A percentile compares a stretch with the other conserved stretches of the same genome.
Evolutionary conservation across 2,888 invertebrate species (phyloP).

Genomic region (Gandaritis pyraliata): DNA sequence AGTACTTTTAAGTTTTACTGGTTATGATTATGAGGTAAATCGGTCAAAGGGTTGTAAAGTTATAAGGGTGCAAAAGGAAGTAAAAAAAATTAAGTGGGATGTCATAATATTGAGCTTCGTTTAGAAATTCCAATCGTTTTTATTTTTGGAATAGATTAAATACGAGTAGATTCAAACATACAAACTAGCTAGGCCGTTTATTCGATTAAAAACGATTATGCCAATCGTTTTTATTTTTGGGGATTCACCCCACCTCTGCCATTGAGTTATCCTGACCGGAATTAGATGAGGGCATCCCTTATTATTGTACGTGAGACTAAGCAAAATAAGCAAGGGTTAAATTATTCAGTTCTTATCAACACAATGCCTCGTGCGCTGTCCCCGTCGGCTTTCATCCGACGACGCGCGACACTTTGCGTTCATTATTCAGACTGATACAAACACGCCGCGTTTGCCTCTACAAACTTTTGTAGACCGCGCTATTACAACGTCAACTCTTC

Average conservation of each 20-base stretch:
- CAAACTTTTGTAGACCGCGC: slow-evolving; percentile 46
- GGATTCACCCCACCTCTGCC: not conserved
- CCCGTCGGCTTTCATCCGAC: slow-evolving; percentile 13
- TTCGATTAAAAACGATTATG: too few species aligned
- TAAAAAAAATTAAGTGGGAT: too few species aligned
- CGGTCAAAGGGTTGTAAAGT: too few species aligned
- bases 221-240: too few species aligned
- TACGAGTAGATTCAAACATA: too few species aligned
- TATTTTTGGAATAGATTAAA: too few species aligned
- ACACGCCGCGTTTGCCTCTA: slow-evolving; percentile 42
- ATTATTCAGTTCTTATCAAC: slow-evolving; percentile 38
- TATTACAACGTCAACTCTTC: slow-evolving; percentile 26
- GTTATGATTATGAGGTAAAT: too few species aligned
- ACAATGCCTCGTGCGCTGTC: slow-evolving; percentile 25
- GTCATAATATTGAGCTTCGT: too few species aligned
- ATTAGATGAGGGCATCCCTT: slow-evolving; percentile 1
- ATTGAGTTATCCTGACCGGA: slow-evolving; percentile 2
- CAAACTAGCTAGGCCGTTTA: too few species aligned
- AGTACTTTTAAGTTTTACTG: too few species aligned
- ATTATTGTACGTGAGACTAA: slow-evolving; percentile 25
- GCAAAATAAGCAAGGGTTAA: slow-evolving; percentile 35
- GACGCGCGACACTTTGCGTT: slow-evolving; percentile 39
- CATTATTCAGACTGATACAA: slow-evolving; percentile 55
- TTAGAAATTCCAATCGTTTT: too few species aligned
- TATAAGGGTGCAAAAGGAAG: too few species aligned